Percentiles rank a stretch among this genome's conserved stretches.
Evolutionary conservation across 2,888 invertebrate genomes (phyloP).

Genomic region (Platycheirus albimanus): DNA sequence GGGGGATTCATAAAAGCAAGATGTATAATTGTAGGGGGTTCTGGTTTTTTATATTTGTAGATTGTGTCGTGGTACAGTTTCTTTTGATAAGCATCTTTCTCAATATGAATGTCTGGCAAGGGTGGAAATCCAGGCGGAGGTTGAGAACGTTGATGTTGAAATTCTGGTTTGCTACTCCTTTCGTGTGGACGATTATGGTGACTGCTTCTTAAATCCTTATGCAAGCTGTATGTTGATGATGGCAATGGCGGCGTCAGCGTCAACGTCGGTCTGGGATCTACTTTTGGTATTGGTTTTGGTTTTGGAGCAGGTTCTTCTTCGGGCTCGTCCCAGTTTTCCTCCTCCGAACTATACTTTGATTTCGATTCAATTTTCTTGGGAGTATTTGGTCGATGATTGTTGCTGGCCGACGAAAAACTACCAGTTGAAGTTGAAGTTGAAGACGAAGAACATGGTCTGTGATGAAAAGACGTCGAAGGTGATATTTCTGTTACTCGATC

Average conservation of each 20-base stretch:
- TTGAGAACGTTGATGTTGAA: constrained; percentile 1
- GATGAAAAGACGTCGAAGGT: not conserved
- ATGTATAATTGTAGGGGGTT: not conserved
- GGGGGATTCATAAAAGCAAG: constrained; percentile 52
- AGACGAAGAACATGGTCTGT: constrained; percentile 39
- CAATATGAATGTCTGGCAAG: constrained; percentile 6
- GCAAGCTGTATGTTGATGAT: constrained; percentile 13
- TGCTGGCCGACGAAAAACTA: constrained; percentile 5
- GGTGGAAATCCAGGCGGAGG: constrained; percentile 14
- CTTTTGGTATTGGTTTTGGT: constrained; percentile 1
- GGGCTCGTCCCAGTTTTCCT: constrained; percentile 66
- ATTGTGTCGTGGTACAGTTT: constrained; percentile 70
- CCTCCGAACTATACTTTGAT: constrained; percentile 44
- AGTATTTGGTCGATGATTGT: constrained; percentile 2
- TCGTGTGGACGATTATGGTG: constrained; percentile 29
- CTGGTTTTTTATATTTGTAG: constrained; percentile 71
- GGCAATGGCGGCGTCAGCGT: constrained; percentile 28
- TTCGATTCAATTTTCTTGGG: constrained; percentile 18
- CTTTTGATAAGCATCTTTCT: constrained; percentile 24
- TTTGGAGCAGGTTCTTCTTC: constrained; percentile 12
- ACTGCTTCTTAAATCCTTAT: constrained; percentile 32
- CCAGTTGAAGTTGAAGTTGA: too few species aligned
- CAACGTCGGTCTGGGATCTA: too few species aligned
- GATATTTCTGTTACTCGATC: not conserved
- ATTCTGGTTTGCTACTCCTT: not conserved